Conservation (phyloP, 2,113 vertebrate genomes). For the Sarotherodon lohbergeri region DNA sequence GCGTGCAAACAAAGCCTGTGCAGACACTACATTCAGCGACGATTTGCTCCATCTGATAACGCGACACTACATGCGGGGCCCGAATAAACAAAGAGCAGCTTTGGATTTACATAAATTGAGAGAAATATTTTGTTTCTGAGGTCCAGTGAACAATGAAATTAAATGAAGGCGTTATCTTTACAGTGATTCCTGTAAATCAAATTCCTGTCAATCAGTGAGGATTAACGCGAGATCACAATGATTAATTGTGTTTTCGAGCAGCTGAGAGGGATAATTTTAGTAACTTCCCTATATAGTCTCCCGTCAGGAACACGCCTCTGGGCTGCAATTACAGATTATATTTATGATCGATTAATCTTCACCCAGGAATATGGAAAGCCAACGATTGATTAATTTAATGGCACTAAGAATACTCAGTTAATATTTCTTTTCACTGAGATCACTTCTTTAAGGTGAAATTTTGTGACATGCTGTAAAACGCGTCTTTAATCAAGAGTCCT, state of each 20-base stretch:
- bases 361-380: neutral
- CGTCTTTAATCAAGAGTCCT: neutral
- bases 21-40: neutral
- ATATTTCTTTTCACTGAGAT: neutral
- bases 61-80: neutral
- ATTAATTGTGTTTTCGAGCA: neutral
- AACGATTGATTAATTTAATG: neutral
- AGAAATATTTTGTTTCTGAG: neutral
- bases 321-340: neutral
- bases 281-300: neutral
- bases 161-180: neutral
- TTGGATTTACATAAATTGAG: slow-evolving; percentile 33
- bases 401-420: neutral
- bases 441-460: neutral
- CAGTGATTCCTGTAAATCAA: neutral
- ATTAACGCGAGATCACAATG: neutral
- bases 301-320: neutral
- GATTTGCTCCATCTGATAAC: slow-evolving; percentile 35
- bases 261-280: neutral
- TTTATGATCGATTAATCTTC: neutral
- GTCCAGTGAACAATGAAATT: neutral
- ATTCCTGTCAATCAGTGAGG: neutral
- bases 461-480: neutral
- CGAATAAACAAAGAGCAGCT: slow-evolving; percentile 25
- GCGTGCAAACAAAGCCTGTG: slow-evolving; percentile 41